Base-by-base conservation (phyloP, 2,888 invertebrate genomes). In the Callyntrura sp. region DNA sequence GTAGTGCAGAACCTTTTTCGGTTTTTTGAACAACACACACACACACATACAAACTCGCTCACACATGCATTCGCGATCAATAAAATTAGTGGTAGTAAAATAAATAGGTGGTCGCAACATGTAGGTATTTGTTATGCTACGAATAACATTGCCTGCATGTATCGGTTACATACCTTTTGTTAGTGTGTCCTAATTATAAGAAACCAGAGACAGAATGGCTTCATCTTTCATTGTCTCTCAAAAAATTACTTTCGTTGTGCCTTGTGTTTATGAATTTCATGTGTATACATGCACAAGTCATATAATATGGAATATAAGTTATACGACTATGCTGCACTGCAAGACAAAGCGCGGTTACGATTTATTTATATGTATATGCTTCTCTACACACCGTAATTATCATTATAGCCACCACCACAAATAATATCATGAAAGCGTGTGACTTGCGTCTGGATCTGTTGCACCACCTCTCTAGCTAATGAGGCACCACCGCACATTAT, bases 181-280 rank as follows among this genome's bases (percentile, higher is more conserved):
- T 57, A 14, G 17, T 82, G 14, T 45, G 62, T 43, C 20, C 83
- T 88, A 88, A 88, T 88, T 88, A 88, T 73, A 88, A 20, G 88
- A 88, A 88, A 57, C 76, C 28, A 45, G 43, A 81, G 76, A 88
- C 88, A 60, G 23, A 87, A 78, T 35, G 25, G 85, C 43, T 78
- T 85, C 78, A 85, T 62, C 73, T 85, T 85, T 85, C 85, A 85
- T 78, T 85, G n/a, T 35, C 20, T 48, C 85, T 23, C 48, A 84
- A 57, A 83, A 81, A 65, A 65, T n/a, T 35, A 83, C 17, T 43
- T 17, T n/a, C 35, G 2, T 28, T 57, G 79, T 28, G 12, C 17
- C 20, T 43, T 73, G 70, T 73, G 45, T 73, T 73, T 17, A n/a
- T 43, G 1, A 45, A 6, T n/a, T 20, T 48, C 25, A 8, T 5